Evolutionary conservation across 2,113 vertebrate species (phyloP).

Genomic region (Gasterosteus nipponicus): DNA sequence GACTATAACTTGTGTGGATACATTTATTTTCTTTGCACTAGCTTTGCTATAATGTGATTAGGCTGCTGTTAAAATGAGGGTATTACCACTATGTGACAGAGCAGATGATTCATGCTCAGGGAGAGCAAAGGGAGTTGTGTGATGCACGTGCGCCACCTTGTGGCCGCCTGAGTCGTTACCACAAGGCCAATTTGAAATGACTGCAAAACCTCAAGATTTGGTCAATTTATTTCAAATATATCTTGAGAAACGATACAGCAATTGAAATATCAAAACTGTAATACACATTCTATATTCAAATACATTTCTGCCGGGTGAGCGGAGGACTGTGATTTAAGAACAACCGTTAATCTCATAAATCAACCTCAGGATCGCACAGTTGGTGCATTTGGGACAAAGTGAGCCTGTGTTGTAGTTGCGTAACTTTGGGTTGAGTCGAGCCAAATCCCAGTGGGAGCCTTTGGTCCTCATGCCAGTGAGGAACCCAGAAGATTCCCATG

Average conservation of each 20-base stretch:
- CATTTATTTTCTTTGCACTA: not conserved
- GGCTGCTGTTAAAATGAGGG: conserved; percentile 3
- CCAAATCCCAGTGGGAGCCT: conserved; percentile 54
- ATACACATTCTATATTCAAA: conserved; percentile 23
- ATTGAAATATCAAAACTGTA: conserved; percentile 30
- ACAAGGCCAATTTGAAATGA: not conserved
- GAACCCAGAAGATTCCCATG: conserved; percentile 12
- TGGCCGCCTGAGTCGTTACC: conserved; percentile 38
- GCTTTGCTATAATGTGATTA: not conserved
- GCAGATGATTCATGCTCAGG: not conserved
- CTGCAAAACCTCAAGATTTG: not conserved
- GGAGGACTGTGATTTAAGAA: accelerated
- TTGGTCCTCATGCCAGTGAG: conserved; percentile 22
- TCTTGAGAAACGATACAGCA: not conserved
- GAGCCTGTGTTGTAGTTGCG: conserved; percentile 58
- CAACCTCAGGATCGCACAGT: not conserved
- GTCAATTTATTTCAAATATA: conserved; percentile 51
- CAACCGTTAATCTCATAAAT: conserved; percentile 49
- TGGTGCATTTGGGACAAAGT: conserved; percentile 49
- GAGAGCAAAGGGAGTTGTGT: not conserved
- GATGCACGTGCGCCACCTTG: conserved; percentile 33
- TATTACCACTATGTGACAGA: not conserved
- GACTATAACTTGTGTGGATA: not conserved
- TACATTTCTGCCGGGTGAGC: not conserved
- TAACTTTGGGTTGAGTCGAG: conserved; percentile 38